phyloP scores from a whole-genome alignment of 2,797 vertebrate genomes.

The Danio choprae region DNA sequence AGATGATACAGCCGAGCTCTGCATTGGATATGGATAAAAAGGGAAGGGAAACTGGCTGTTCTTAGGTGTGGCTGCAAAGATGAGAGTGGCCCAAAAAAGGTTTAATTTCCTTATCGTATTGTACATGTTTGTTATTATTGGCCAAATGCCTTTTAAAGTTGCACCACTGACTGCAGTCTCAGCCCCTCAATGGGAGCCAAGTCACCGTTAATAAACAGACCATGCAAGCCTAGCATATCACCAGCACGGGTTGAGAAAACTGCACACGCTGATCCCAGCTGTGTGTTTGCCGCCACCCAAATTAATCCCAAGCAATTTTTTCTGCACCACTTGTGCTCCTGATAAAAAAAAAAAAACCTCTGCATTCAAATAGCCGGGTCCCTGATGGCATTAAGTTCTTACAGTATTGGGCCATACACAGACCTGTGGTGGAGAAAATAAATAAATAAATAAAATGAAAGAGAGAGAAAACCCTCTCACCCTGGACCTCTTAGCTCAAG shows the following conservation, averaged over 20 bases:
- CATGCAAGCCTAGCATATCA: conserved; percentile 67
- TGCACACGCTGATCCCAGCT: conserved; percentile 75
- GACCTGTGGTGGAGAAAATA: conserved; percentile 62
- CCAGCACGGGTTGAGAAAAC: conserved; percentile 69
- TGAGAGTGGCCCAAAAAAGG: conserved; percentile 62
- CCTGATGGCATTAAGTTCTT: conserved; percentile 77
- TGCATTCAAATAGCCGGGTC: conserved; percentile 76
- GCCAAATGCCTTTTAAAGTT: conserved; percentile 74
- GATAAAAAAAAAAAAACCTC: conserved; percentile 79
- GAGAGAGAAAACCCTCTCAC: conserved; percentile 48
- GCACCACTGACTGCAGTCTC: conserved; percentile 67
- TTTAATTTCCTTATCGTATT: conserved; percentile 76
- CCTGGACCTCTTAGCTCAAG: conserved; percentile 2
- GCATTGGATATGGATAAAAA: conserved; percentile 60
- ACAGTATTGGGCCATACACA: conserved; percentile 73
- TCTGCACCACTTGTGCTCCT: conserved; percentile 78
- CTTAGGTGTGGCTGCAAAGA: conserved; percentile 53
- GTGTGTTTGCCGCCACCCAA: conserved; percentile 73
- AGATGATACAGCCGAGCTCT: conserved; percentile 61
- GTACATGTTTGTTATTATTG: conserved; percentile 76
- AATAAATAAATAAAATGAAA: not conserved
- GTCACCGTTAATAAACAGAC: conserved; percentile 71
- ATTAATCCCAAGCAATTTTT: conserved; percentile 81
- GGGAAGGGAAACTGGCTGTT: conserved; percentile 61
- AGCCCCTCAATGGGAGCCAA: conserved; percentile 61